Base-by-base conservation (phyloP, 1,140 invertebrate genomes). In the Marisa cornuarietis region DNA sequence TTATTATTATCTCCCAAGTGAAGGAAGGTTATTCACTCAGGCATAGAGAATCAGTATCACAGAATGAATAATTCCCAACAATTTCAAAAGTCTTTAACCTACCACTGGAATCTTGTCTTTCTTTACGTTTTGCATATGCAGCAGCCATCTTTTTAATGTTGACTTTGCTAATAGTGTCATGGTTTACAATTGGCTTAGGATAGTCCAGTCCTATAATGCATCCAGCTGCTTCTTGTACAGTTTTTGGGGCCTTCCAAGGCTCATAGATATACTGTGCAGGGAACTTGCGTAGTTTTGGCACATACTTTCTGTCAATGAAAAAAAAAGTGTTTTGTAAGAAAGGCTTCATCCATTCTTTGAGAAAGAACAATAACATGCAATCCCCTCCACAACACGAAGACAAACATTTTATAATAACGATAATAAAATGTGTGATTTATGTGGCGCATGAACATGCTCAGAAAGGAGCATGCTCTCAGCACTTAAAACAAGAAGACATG, bases 151-250 rank as follows among this genome's bases (percentile, higher is more conserved):
- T 81, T 31, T 82, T 79, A 54, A 89, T 88, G 81, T 89, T 89
- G 52, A 18, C 82, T 58, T 85, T 79, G 20, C 85, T 79, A 3
- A 86, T 87, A 62, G 80, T 80, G 66, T 92, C 91, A 89, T 97
- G 96, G 86, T 96, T 85, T 0, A 97, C 94, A 92, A 97, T 97
- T 6, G 96, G 95, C 82, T 95, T 85, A 1, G 96, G 95, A 89
- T 97, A 97, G 87, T 97, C 95, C 83, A 93, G 93, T 1, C 96
- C 96, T 51, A 97, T 93, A n/a, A 95, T 93, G 90, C 96, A 97
- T 82, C 94, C 94, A 0, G 95, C 94, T 22, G 94, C 92, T 84
- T 93, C 90, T 88, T 97, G 96, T 14, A 96, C 93, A 63, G 90
- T 90, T 54, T 94, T 92, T 0, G 96, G 95, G 4, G 96, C 95